Evolutionary conservation across 2,888 invertebrate genomes (phyloP), one percentile per base, ranked within the genome.

Genomic region (Callosobruchus maculatus): DNA sequence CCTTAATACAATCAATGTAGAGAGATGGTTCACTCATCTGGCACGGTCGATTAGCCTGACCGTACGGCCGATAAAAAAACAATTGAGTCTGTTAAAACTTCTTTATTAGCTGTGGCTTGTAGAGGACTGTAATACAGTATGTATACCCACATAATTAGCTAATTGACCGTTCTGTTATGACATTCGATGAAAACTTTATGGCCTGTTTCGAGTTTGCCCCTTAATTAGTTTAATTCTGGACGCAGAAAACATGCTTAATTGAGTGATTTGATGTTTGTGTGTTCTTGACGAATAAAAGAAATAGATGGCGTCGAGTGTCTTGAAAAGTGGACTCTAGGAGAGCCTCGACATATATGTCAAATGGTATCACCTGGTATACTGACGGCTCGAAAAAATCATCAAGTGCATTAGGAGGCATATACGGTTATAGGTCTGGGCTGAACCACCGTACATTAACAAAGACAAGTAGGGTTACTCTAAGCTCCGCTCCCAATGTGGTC

Each of bases 1-100:
- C 72, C 78, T 75, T 77, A 76, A 77, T 74, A 75, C 74, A 73
- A 76, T 73, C 75, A 49, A 49, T 49, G 49, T 49, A 49, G 49
- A 49, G 49, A 49, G 49, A 49, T 49, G 49, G 49, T 49, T 49
- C 49, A 49, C 49, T 49, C 49, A 18, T 49, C 49, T 49, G 49
- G 13, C 18, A 70, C 76, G 74, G 76, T 78, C 78, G 79, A 79
- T 80, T 80, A 77, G 78, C 77, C 72, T 70, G 73, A 76, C 78
- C 78, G 80, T 78, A 77, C 79, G 79, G 79, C 79, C 80, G 80
- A 80, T 80, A 79, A 81, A 49, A 78, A 80, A 81, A 80, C 79
- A 81, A 81, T 81, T 79, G 77, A 76, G 73, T 77, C 79, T 77
- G 76, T 74, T 72, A 78, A 77, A 49, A 76, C 78, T 77, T 75